Percentiles rank a stretch among this genome's conserved stretches.
phyloP scores from a whole-genome alignment of 2,888 invertebrate genomes.

The Cephonodes hylas region DNA sequence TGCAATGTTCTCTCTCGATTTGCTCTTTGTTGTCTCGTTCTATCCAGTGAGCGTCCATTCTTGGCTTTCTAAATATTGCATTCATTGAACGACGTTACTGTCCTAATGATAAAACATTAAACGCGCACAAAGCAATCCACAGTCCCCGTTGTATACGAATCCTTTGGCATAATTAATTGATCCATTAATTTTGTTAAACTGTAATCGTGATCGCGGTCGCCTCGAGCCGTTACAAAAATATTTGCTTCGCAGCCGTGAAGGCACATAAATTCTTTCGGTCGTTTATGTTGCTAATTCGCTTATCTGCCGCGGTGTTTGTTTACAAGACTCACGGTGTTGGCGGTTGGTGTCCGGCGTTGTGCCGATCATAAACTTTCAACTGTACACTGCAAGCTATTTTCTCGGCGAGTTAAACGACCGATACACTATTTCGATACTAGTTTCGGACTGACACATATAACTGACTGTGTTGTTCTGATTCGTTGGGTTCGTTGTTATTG shows the following conservation, averaged over 20 bases:
- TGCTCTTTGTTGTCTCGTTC: constrained; percentile 37
- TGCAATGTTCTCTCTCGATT: constrained; percentile 37
- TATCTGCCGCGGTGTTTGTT: constrained; percentile 59
- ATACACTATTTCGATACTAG: constrained; percentile 20
- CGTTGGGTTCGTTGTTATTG: constrained; percentile 10
- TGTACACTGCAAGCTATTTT: constrained; percentile 28
- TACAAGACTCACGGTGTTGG: constrained; percentile 47
- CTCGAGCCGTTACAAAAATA: constrained; percentile 27
- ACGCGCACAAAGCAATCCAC: constrained; percentile 25
- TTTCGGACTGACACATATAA: constrained; percentile 9
- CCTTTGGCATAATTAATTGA: constrained; percentile 20
- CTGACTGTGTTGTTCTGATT: background rate
- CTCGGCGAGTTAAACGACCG: constrained; percentile 22
- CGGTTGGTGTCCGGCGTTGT: constrained; percentile 40
- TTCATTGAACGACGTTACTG: constrained; percentile 45
- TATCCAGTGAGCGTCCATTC: constrained; percentile 30
- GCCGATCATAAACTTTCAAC: constrained; percentile 43
- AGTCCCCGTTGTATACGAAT: constrained; percentile 10
- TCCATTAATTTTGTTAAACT: background rate
- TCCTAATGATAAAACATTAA: constrained; percentile 37
- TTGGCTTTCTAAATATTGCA: constrained; percentile 47
- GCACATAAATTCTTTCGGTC: constrained; percentile 38
- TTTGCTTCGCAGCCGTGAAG: constrained; percentile 38
- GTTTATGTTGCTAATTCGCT: constrained; percentile 52
- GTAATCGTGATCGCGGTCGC: constrained; percentile 23